Base-by-base conservation (phyloP, 1,140 invertebrate genomes). In the Adelges cooleyi region DNA sequence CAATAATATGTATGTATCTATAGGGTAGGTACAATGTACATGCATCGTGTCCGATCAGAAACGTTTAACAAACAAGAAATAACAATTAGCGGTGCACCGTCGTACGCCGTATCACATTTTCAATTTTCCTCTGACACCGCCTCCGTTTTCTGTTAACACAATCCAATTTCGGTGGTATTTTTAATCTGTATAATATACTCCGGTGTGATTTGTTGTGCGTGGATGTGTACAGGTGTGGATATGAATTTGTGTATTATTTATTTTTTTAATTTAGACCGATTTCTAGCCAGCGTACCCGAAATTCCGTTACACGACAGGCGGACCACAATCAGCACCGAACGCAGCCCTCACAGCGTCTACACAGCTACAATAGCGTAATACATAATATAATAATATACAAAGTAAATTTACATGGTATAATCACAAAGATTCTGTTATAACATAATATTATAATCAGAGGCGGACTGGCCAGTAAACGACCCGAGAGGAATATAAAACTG, bases 71-170 rank as follows among this genome's bases (percentile, higher is more conserved):
- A 44, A 44, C 38, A 17, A 6, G 11, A 56, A 23, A 38, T 23
- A 22, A 56, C 6, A 40, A 56, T 42, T 56, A 22, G 18, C 11
- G n/a, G 22, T n/a, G 53, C 22, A 10, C 38, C 29, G 11, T 17
- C 13, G 15, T 33, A n/a, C 54, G 18, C 23, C 15, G n/a, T 27
- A n/a, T 59, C 40, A 59, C n/a, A 44, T 25, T 44, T 25, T 44
- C 38, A 13, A 44, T 25, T 17, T 15, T 17, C 23, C 2, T n/a
- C 13, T 3, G 22, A 17, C n/a, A 10, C 38, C 23, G 15, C n/a
- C 17, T 13, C 11, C 23, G 13, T 59, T 27, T 59, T 59, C 54
- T 59, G 54, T 59, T 40, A 59, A 59, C 22, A 59, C n/a, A 59
- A 59, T 44, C 54, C 38, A 44, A 44, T 59, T 25, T 38, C 9